phyloP scores from a whole-genome alignment of 2,888 invertebrate genomes.

The Andrena praecox region DNA sequence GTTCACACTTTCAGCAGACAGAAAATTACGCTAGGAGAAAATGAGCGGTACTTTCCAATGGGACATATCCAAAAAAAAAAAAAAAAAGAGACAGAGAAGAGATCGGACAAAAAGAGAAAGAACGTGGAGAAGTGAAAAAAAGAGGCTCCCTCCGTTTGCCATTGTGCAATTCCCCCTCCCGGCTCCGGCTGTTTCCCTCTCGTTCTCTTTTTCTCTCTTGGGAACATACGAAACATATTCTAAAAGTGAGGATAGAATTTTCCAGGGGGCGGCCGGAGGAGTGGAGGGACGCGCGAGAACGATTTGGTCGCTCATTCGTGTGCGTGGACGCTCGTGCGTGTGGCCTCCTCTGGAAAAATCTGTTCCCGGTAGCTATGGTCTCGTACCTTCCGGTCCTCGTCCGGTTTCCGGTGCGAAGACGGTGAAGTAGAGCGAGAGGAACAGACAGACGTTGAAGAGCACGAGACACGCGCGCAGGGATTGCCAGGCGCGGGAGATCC shows the following conservation, averaged over 20 bases:
- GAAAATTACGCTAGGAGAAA: slow-evolving; percentile 37
- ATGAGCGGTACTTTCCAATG: slow-evolving; percentile 25
- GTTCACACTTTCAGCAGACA: slow-evolving; percentile 35
- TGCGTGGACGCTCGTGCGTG: background rate
- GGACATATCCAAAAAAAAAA: background rate
- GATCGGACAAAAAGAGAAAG: background rate
- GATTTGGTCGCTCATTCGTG: background rate
- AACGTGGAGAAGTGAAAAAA: slow-evolving; percentile 14
- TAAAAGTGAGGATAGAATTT: slow-evolving; percentile 26
- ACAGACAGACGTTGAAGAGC: slow-evolving; percentile 39
- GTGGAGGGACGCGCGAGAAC: background rate
- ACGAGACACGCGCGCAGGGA: slow-evolving; percentile 35
- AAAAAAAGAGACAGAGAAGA: background rate
- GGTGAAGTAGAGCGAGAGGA: slow-evolving; percentile 28
- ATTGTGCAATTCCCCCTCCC: slow-evolving; percentile 26
- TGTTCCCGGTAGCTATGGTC: slow-evolving; percentile 8
- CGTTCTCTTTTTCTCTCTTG: background rate
- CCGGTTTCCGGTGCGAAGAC: slow-evolving; percentile 49
- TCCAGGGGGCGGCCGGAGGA: background rate
- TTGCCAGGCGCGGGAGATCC: slow-evolving; percentile 41
- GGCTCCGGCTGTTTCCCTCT: background rate
- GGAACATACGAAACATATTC: background rate
- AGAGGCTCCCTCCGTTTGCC: slow-evolving; percentile 17
- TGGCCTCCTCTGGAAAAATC: slow-evolving; percentile 13
- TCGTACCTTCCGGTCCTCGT: slow-evolving; percentile 56